A percentile compares a stretch with the other conserved stretches of the same genome.
Evolutionary conservation across 2,113 vertebrate genomes (phyloP).

Genomic region (Passer domesticus): DNA sequence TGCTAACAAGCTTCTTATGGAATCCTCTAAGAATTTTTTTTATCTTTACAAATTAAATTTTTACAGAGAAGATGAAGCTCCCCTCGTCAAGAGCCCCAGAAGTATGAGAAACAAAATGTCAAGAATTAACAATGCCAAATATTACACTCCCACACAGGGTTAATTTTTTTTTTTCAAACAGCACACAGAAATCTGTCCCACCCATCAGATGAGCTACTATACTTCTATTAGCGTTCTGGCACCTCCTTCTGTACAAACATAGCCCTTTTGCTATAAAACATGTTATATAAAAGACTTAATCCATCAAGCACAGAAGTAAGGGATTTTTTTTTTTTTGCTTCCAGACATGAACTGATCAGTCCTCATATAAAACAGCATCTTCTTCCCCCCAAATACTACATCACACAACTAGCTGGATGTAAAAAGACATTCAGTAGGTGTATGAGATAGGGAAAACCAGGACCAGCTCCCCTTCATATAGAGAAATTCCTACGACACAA

Average conservation of each 20-base stretch:
- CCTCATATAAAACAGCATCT: not conserved
- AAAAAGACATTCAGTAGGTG: not conserved
- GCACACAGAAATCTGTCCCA: not conserved
- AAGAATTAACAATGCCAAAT: not conserved
- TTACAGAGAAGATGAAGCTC: not conserved
- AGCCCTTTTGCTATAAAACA: constrained; percentile 3
- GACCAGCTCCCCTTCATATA: not conserved
- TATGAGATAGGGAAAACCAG: not conserved
- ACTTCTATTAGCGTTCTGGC: constrained; percentile 22
- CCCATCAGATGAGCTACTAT: constrained; percentile 29
- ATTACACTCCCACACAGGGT: not conserved
- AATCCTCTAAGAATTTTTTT: not conserved
- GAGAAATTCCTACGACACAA: not conserved
- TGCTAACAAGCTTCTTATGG: not conserved
- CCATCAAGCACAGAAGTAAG: not conserved
- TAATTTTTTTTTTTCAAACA: not conserved
- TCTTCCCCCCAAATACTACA: not conserved
- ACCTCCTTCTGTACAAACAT: constrained; percentile 38
- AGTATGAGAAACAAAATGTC: not conserved
- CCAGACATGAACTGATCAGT: not conserved
- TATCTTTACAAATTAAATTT: not conserved
- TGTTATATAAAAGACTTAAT: not conserved
- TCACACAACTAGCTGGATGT: not conserved
- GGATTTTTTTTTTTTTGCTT: not conserved
- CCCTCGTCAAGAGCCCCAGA: not conserved